Conservation (phyloP, 2,797 vertebrate species). For the Sciaenops ocellatus region DNA sequence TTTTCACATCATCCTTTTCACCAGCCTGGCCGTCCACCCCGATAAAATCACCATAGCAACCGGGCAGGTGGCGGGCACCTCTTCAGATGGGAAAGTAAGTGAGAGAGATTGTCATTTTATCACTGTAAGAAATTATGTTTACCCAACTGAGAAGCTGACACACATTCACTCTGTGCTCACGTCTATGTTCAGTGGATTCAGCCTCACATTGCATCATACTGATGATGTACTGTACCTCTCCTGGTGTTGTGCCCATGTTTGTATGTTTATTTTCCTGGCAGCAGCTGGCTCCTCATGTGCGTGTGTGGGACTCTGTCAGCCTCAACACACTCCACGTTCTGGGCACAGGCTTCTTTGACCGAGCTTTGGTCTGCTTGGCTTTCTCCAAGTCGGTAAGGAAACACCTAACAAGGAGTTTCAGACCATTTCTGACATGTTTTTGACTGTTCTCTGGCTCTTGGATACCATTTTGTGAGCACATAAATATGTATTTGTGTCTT, state of each 20-base stretch:
- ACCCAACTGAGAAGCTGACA: neutral
- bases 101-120: constrained; percentile 38
- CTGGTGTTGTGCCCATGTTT: constrained; percentile 9
- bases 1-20: constrained; percentile 36
- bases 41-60: constrained; percentile 99
- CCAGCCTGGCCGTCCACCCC: constrained; percentile 96
- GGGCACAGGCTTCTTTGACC: constrained; percentile 94
- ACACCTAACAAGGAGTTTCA: constrained; percentile 1
- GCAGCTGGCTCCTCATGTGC: constrained; percentile 95
- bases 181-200: neutral
- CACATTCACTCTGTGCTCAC: neutral
- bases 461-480: neutral
- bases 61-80: constrained; percentile 97
- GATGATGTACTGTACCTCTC: neutral
- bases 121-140: neutral
- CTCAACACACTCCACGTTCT: constrained; percentile 96
- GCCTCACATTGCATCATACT: neutral
- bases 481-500: neutral
- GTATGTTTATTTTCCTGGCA: constrained; percentile 64
- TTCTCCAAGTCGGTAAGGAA: constrained; percentile 97
- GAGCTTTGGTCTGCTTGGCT: constrained; percentile 94
- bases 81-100: constrained; percentile 97
- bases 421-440: neutral
- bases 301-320: constrained; percentile 98
- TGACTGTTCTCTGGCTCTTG: neutral